Base-by-base conservation (phyloP, 2,113 vertebrate species). In the Phoxinus phoxinus region DNA sequence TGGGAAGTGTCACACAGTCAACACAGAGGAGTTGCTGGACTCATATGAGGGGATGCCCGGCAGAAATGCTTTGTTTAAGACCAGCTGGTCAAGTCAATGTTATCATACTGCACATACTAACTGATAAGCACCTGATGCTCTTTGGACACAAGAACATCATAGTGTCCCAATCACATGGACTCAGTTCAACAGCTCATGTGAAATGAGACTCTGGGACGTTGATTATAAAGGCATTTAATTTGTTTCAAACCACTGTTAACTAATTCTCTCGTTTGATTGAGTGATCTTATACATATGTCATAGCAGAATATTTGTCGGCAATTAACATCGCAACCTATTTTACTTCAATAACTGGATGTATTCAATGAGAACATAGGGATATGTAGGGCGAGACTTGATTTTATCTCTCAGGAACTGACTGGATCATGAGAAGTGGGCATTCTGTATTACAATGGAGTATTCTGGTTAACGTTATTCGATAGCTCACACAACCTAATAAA, bases 1-100 rank as follows among this genome's bases (percentile, higher is more conserved):
- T 69, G 27, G 59, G 35, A 67, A 51, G 87, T 59, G 32, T 58
- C 77, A 25, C 19, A 37, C 74, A 58, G 88, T 89, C 87, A 91
- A 90, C 91, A 86, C 71, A 32, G 53, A n/a, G 30, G 6, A 19
- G 72, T 72, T n/a, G 46, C 7, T 74, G 69, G 69, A 77, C 30
- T 35, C 9, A 32, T 37, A 25, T 3, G 32, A 58, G 78, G 65
- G 46, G 35, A 58, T 27, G 75, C 15, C 6, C 2, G 48, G 10
- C 30, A 61, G 65, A 32, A 48, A 41, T 46, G 25, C 59, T 86
- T 87, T 85, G 78, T 82, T 63, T 32, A 32, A 21, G 21, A 32
- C 37, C 67, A 35, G 46, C 46, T 25, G 23, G 61, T 48, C 21
- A 19, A 83, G 79, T 73, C 51, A 73, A 88, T 69, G 87, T 84